Evolutionary conservation across 2,113 vertebrate genomes (phyloP), one percentile per base, ranked within the genome.

Genomic region (Sinocyclocheilus anshuiensis): DNA sequence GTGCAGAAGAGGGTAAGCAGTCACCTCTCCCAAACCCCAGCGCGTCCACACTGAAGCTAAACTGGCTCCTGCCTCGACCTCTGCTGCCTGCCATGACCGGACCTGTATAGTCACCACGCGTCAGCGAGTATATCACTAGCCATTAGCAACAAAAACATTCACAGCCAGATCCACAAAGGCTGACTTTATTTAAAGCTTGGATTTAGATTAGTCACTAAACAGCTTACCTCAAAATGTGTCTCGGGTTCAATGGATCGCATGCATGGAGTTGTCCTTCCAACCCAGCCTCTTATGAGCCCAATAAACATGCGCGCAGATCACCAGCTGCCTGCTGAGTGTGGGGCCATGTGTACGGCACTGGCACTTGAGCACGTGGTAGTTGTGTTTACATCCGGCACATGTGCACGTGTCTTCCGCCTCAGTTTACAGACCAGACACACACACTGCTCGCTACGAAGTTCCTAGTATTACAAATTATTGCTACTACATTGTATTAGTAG

Each of bases 1-100:
- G 76, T 18, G 76, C 67, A 26, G 86, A 45, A 10, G 59, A 69
- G 45, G 90, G 90, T 75, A 91, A 65, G 33, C 50, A 18, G 0
- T 91, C 90, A 6, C 90, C 90, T 55, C 82, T 80, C 11, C 89
- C 87, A 36, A 91, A 87, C 29, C 90, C 90, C 76, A 91, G 63
- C 13, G 84, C 71, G 26, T 91, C 90, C 42, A 90, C 84, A 33
- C 84, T 91, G 77, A 91, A 91, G 76, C 84, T 89, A n/a, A 89
- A 85, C 50, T 85, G 81, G 26, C 24, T 87, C 45, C 90, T 75
- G 3, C 90, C 90, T 26, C 90, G 75, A 9, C 90, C 90, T 77
- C 89, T 74, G 7, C 87, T 59, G 1, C 89, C 90, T 39, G 90
- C 89, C 90, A 91, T 91, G 12, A 18, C 50, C n/a, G 24, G 10